Evolutionary conservation across 2,888 invertebrate genomes (phyloP), one percentile per base, ranked within the genome.

Genomic region (Athalia cordata): DNA sequence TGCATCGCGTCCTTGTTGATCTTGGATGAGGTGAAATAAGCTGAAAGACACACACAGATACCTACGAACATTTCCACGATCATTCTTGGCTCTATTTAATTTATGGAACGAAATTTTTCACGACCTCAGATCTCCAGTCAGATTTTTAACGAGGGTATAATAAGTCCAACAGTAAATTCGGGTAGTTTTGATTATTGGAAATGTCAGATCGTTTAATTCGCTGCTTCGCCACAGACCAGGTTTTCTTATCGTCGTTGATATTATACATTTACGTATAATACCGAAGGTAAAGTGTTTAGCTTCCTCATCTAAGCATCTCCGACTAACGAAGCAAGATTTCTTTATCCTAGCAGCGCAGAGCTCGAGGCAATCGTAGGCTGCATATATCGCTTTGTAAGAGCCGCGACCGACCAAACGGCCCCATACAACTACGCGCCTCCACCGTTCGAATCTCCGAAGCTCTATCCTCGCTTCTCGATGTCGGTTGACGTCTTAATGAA

Each of bases 401-500:
- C 72, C 29, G 29, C 29, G 29, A n/a, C 2, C 72, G 72, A 59
- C 72, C 43, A 13, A 43, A 68, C 55, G 55, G 3, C 29, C 68
- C 55, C 55, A 29, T 4, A n/a, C 29, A 29, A 29, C 29, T 29
- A 8, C n/a, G n/a, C 55, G 55, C 55, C 5, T 11, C 9, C 55
- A 55, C 55, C 9, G 4, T n/a, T 55, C 62, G 62, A 62, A 29
- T 62, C 62, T 13, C 15, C 29, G 62, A 3, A 13, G 72, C 55
- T 29, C 67, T 65, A 64, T 61, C 61, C 57, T 55, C 13, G 47
- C 50, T 57, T n/a, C 57, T 77, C 79, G 77, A 81, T 81, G 67
- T 68, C 45, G 68, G 77, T 74, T 81, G 79, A 80, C 78, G 79
- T 80, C 81, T 79, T 81, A 81, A 82, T 82, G 81, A 82, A 82